Evolutionary conservation across 2,797 vertebrate species (phyloP), one percentile per base, ranked within the genome.

Genomic region (Diplodus sargus): DNA sequence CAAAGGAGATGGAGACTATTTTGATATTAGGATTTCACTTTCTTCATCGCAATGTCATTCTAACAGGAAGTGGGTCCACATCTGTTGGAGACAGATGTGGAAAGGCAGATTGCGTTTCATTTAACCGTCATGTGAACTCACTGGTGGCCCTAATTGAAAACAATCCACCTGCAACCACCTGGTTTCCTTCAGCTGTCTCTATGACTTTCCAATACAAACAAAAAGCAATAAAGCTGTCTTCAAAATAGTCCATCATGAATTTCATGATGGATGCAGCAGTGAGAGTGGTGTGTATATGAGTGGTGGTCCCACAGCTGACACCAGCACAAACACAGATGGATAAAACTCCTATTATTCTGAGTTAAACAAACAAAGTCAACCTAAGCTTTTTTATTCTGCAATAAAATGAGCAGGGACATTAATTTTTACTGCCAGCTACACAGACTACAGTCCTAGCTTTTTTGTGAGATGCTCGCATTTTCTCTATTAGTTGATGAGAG

Each of bases 301-400:
- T 57, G 1, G 4, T 10, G 47, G 65, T 79, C 59, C 74, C 76
- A 68, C 23, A 22, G 45, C 58, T 76, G 39, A 79, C 58, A 57
- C 43, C 39, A 7, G 51, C 71, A 54, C 39, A 66, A 67, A 76
- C 61, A 72, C 69, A 76, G 42, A 69, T 52, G 69, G 59, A 23
- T 60, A 66, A 12, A 60, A 64, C 18, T 34, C 53, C 9, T 34
- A 28, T 74, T 57, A 16, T 42, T 43, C 62, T 53, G 20, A 82
- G 73, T 67, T 57, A 3, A 80, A 69, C 51, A 75, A 80, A 65
- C 42, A 79, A 64, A 76, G 56, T 58, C 53, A 63, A 76, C 34
- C 42, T 53, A 49, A 54, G 49, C 49, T 76, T 75, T 34, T 83
- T 70, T 30, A 70, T 25, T 53, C 60, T 56, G 30, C 34, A 61